Evolutionary conservation across 2,113 vertebrate species (phyloP).

Genomic region (Excalfactoria chinensis): DNA sequence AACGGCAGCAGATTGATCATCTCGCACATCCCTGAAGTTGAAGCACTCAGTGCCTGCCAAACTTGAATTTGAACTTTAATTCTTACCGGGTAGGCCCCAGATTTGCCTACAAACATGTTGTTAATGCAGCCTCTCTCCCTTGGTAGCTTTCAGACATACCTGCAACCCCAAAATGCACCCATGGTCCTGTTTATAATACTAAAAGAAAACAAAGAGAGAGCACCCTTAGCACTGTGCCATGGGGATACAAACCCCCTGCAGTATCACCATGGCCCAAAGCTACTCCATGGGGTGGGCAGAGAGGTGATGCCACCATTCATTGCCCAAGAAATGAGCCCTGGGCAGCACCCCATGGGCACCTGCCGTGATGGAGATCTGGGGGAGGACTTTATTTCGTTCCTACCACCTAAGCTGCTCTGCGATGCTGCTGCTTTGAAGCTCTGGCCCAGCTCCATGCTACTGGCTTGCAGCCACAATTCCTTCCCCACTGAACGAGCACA

Average conservation of each 20-base stretch:
- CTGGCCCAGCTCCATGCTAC: rapidly evolving
- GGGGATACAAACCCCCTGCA: background rate
- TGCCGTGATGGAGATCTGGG: background rate
- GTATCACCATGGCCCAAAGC: background rate
- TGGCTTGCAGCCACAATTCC: conserved; percentile 23
- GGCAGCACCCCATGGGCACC: background rate
- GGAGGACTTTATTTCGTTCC: background rate
- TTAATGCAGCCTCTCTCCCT: background rate
- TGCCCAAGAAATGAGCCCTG: background rate
- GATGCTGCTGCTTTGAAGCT: background rate
- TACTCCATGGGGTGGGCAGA: background rate
- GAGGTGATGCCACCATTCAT: background rate
- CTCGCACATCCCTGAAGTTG: conserved; percentile 40
- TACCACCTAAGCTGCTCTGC: background rate
- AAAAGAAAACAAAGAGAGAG: background rate
- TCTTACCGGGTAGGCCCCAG: background rate
- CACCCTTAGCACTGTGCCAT: rapidly evolving
- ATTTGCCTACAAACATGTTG: background rate
- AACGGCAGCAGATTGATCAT: conserved; percentile 50
- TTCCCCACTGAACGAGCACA: background rate
- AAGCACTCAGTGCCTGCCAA: conserved; percentile 31
- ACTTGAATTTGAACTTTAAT: conserved; percentile 51
- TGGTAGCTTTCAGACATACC: rapidly evolving
- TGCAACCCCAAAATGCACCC: background rate
- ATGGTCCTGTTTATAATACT: background rate